Evolutionary conservation across 2,797 vertebrate genomes (phyloP).

Genomic region (Rachycentron canadum): DNA sequence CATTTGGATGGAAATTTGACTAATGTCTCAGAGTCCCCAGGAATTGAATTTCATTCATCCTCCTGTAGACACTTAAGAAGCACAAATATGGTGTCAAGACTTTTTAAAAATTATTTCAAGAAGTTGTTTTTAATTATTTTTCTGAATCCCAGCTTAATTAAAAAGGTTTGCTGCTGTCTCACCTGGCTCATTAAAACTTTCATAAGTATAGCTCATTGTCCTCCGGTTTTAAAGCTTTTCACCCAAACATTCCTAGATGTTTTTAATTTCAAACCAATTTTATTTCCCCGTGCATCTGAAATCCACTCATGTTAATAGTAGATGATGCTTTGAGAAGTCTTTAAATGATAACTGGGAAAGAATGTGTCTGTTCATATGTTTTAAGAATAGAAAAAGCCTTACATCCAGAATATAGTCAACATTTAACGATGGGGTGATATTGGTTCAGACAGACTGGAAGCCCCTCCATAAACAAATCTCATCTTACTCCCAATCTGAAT

Average conservation of each 20-base stretch:
- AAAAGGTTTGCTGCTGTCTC: neutral
- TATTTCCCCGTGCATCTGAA: no score
- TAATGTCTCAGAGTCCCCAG: neutral
- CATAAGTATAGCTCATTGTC: neutral
- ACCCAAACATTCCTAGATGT: neutral
- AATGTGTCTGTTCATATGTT: neutral
- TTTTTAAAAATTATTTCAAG: no score
- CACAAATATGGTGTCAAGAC: neutral
- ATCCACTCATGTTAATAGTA: neutral
- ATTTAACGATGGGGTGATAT: neutral
- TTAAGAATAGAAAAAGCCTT: neutral
- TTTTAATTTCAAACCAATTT: no score
- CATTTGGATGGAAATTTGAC: neutral
- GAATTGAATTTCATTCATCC: neutral
- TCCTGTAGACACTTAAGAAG: neutral
- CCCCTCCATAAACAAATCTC: neutral
- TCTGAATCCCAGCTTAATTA: neutral
- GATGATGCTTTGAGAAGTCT: neutral
- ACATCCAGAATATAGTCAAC: neutral
- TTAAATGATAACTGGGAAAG: neutral
- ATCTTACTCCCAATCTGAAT: neutral
- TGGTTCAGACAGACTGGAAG: neutral
- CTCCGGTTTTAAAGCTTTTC: neutral
- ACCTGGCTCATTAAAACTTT: neutral
- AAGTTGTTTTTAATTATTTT: neutral